Percentiles rank a stretch among this genome's conserved stretches.
phyloP scores from a whole-genome alignment of 2,888 invertebrate genomes.

The Cynaeus angustus region DNA sequence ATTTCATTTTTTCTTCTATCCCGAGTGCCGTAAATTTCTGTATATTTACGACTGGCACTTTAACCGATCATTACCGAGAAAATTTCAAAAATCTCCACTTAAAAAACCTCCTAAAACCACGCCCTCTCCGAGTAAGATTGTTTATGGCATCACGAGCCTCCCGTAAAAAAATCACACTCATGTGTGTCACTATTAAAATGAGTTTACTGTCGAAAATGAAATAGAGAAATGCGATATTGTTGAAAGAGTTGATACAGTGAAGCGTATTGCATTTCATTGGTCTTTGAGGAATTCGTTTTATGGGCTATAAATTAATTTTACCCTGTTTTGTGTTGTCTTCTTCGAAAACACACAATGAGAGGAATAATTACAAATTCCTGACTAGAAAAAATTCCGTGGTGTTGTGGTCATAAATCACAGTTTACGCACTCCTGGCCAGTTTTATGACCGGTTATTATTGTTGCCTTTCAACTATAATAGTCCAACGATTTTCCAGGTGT shows the following conservation, averaged over 20 bases:
- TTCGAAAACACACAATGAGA: background rate
- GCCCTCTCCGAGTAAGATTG: background rate
- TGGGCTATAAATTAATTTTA: conserved; percentile 10
- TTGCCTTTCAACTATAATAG: conserved; percentile 7
- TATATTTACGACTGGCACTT: conserved; percentile 6
- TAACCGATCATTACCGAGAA: background rate
- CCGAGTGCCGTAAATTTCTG: too few species aligned
- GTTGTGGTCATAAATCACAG: conserved; percentile 18
- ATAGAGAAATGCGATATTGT: conserved; percentile 15
- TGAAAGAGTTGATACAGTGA: background rate
- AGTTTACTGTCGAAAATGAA: conserved; percentile 16
- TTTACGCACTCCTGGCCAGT: conserved; percentile 15
- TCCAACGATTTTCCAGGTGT: conserved; percentile 11
- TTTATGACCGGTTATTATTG: conserved; percentile 8
- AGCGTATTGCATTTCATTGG: background rate
- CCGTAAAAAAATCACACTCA: background rate
- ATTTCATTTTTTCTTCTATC: too few species aligned
- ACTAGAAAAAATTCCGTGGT: conserved; percentile 1
- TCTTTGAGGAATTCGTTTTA: conserved; percentile 11
- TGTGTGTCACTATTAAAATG: conserved; percentile 3
- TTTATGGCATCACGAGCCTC: background rate
- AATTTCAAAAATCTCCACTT: conserved; percentile 1
- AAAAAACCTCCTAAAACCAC: background rate
- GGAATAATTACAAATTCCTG: background rate
- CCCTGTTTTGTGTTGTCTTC: background rate